Conservation (phyloP, 2,888 invertebrate species). For the Anodontia alba region DNA sequence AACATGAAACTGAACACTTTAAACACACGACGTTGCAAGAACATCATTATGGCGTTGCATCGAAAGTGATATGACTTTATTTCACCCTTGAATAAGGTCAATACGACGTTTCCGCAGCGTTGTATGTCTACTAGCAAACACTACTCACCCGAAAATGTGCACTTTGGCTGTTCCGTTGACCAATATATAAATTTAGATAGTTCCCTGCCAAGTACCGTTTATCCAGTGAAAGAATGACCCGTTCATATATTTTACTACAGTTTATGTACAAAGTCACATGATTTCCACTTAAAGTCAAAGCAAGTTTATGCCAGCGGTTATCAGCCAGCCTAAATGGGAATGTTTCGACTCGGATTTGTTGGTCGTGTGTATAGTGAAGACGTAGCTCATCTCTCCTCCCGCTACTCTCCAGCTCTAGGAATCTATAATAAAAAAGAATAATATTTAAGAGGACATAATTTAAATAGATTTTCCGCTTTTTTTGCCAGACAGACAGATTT, state of each 20-base stretch:
- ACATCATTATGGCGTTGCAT: too few species aligned
- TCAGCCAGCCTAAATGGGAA: conserved; percentile 95
- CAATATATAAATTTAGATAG: conserved; percentile 89
- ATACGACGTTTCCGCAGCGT: too few species aligned
- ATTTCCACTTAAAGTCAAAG: conserved; percentile 93
- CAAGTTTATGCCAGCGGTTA: conserved; percentile 94
- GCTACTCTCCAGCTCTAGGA: conserved; percentile 96
- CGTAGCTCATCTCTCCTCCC: conserved; percentile 91
- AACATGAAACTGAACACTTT: too few species aligned
- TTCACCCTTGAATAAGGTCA: too few species aligned
- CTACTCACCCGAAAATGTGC: conserved; percentile 93
- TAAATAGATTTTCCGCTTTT: too few species aligned
- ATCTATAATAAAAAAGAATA: conserved; percentile 87
- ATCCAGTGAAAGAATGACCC: conserved; percentile 89
- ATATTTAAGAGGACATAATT: background rate
- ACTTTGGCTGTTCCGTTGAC: conserved; percentile 94
- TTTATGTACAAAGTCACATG: conserved; percentile 92
- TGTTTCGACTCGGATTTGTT: conserved; percentile 88
- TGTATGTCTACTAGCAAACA: too few species aligned
- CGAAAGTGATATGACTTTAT: too few species aligned
- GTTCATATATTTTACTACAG: conserved; percentile 94
- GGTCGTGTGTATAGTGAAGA: conserved; percentile 80
- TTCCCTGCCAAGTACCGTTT: conserved; percentile 86
- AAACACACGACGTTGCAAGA: too few species aligned
- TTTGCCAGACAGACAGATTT: too few species aligned